Percentiles rank a stretch among this genome's conserved stretches.
These are phyloP conservation scores for Apotomis capreana DNA, from an alignment of 2,888 invertebrate genomes.

Conservation along the genomic window DNA sequence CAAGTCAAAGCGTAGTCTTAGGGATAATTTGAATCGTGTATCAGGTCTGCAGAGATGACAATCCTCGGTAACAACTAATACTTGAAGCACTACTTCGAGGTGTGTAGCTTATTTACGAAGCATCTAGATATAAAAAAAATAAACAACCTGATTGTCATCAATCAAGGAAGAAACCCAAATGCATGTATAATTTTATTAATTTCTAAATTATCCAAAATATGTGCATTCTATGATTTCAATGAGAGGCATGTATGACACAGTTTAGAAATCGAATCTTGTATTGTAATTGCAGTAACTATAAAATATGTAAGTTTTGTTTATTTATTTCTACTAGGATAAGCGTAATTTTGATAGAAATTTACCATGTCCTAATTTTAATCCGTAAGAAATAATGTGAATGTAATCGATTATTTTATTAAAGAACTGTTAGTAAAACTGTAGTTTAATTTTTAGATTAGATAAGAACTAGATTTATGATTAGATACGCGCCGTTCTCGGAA, in stretches of 20 bases:
- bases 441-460: neutral
- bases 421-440: conserved; percentile 34
- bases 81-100: neutral
- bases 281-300: neutral
- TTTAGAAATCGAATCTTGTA: neutral
- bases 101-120: conserved; percentile 7
- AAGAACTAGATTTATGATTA: too few species aligned
- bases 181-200: conserved; percentile 7
- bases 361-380: conserved; percentile 24
- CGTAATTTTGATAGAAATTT: conserved; percentile 20
- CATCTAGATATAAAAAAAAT: neutral
- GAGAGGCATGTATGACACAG: conserved; percentile 1
- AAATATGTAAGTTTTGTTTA: conserved; percentile 24
- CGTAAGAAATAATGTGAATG: conserved; percentile 29
- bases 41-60: neutral
- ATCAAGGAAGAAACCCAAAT: neutral
- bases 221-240: neutral
- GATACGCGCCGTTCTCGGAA: too few species aligned
- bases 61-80: neutral
- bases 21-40: neutral
- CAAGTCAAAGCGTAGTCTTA: neutral
- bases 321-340: conserved; percentile 37
- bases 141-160: neutral
- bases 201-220: neutral
- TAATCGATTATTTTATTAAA: conserved; percentile 41